These are phyloP conservation scores for Tenthredo livida DNA, from an alignment of 2,888 invertebrate species.

Conservation along the genomic window DNA sequence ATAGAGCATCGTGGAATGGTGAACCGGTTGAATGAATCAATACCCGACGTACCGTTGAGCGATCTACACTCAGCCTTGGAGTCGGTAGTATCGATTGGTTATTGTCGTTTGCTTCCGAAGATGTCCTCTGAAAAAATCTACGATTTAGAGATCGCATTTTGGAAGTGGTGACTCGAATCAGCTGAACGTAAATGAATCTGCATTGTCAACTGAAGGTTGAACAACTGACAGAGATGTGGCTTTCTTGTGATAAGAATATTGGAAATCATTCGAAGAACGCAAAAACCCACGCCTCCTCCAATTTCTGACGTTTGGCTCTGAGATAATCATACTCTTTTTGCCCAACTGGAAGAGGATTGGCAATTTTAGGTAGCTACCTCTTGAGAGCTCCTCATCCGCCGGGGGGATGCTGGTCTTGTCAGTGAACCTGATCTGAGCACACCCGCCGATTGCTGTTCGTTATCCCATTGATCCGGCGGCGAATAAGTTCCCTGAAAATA, in stretches of 20 bases:
- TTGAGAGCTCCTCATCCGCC: background rate
- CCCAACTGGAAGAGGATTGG: background rate
- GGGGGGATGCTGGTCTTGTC: background rate
- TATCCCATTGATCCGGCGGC: background rate
- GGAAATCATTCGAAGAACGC: background rate
- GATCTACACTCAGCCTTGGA: background rate
- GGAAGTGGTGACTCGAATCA: background rate
- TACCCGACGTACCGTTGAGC: background rate
- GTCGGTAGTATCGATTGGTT: background rate
- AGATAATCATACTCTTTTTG: too few species aligned
- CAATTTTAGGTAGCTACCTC: background rate
- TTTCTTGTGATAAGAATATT: background rate
- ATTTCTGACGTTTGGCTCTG: too few species aligned
- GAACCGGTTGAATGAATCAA: background rate
- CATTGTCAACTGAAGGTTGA: background rate
- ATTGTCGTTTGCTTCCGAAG: background rate
- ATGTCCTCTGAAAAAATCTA: background rate
- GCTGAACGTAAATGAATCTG: background rate
- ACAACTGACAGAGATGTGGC: background rate
- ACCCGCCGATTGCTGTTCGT: background rate
- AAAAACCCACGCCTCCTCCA: background rate
- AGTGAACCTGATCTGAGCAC: background rate
- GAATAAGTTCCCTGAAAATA: background rate
- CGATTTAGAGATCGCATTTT: background rate
- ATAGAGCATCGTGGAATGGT: background rate